Conservation (phyloP, 2,888 invertebrate species). For the Drosophila merina region DNA sequence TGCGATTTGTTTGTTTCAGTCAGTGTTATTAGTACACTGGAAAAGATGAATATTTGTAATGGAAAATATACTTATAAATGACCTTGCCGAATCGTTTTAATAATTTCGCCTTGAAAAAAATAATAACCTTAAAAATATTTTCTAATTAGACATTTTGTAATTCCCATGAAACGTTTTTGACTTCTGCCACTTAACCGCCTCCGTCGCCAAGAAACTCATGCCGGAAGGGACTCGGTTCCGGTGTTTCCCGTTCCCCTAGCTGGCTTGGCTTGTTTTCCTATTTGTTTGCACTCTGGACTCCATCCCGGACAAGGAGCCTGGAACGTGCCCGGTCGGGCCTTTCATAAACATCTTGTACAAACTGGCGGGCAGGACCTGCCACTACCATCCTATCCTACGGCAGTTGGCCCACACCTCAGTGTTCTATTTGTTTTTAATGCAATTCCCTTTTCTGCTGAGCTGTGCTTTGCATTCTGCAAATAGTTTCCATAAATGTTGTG, state of each 20-base stretch:
- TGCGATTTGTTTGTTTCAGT: slow-evolving; percentile 59
- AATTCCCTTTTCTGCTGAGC: slow-evolving; percentile 31
- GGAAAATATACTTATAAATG: not conserved
- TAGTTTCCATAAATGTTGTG: slow-evolving; percentile 66
- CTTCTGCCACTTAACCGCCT: not conserved
- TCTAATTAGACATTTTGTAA: too few relatives aligned
- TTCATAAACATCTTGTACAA: slow-evolving; percentile 46
- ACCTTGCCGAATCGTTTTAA: too few relatives aligned
- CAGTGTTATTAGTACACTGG: slow-evolving; percentile 6
- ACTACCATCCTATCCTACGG: not conserved
- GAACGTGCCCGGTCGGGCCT: slow-evolving; percentile 56
- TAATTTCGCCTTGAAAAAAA: too few relatives aligned
- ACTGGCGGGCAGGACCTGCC: slow-evolving; percentile 20
- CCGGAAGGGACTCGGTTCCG: slow-evolving; percentile 31
- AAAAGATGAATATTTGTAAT: not conserved
- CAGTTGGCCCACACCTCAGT: slow-evolving; percentile 4
- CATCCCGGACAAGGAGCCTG: slow-evolving; percentile 15
- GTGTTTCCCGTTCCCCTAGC: slow-evolving; percentile 20
- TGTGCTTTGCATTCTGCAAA: slow-evolving; percentile 55
- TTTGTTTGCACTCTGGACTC: slow-evolving; percentile 30
- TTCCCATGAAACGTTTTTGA: not conserved
- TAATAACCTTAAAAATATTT: too few relatives aligned
- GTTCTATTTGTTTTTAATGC: slow-evolving; percentile 61
- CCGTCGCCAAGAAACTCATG: slow-evolving; percentile 23
- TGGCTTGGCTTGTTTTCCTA: slow-evolving; percentile 43